Evolutionary conservation across 1,140 invertebrate species (phyloP), one percentile per base, ranked within the genome.

Genomic region (Heliconius hermathena): DNA sequence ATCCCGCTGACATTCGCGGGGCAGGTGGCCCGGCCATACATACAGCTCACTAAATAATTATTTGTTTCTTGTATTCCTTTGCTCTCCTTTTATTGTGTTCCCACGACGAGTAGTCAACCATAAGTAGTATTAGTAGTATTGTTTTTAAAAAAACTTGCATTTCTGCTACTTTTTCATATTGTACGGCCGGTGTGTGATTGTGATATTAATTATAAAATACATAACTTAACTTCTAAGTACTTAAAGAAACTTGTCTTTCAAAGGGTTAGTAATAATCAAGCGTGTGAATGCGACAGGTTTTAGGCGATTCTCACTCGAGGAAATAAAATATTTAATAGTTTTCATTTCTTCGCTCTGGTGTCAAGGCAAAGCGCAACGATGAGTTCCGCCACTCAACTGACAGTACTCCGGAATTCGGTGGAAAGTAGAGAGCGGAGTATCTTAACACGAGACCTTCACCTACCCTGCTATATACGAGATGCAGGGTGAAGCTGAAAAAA

Each of bases 1-100:
- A 91, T 91, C 90, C 87, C 73, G 89, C 82, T 84, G 83, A 82
- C 82, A 88, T 89, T 86, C 86, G 77, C 49, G 80, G 60, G 26
- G 60, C 60, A 66, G 60, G 60, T 66, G 60, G 60, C 60, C 60
- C 11, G 60, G 22, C 60, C 57, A 16, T 46, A 22, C 89, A 90
- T 86, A 89, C 91, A 89, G 82, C 77, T 70, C 71, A 82, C 77
- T 72, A 82, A 85, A 83, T 82, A 81, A 81, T 81, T 78, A 84
- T 81, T 78, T 80, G 80, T 77, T 84, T 79, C 71, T 79, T 77
- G 73, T 54, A 83, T 82, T 82, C 76, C 78, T 29, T 77, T 78
- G 78, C 83, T 74, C 80, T 81, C 78, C 79, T 81, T 72, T 76
- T 71, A 73, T 78, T 76, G 73, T 74, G 71, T 84, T 84, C 83